Conservation (phyloP, 2,888 invertebrate species). For the Notodonta ziczac region DNA sequence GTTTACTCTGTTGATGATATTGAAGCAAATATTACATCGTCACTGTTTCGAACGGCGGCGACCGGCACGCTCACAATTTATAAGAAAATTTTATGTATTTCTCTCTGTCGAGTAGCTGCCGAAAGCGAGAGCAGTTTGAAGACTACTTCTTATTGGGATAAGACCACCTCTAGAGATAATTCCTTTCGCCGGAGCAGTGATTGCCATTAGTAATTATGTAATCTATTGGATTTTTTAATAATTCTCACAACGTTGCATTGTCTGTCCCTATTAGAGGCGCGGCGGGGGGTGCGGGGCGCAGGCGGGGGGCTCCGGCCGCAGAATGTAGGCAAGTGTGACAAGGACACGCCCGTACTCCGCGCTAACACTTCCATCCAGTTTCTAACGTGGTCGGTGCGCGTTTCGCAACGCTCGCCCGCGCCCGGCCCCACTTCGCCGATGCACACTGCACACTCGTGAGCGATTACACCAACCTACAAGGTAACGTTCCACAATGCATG, state of each 20-base stretch:
- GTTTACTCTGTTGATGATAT: slow-evolving; percentile 19
- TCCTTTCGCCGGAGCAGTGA: slow-evolving; percentile 19
- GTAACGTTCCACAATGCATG: slow-evolving; percentile 58
- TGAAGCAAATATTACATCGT: slow-evolving; percentile 16
- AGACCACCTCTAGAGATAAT: slow-evolving; percentile 9
- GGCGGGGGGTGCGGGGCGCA: slow-evolving; percentile 57
- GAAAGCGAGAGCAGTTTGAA: slow-evolving; percentile 28
- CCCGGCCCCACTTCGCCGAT: slow-evolving; percentile 66
- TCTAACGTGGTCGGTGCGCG: slow-evolving; percentile 78
- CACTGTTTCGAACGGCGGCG: slow-evolving; percentile 19
- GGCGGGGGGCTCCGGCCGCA: slow-evolving; percentile 70
- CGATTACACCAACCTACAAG: slow-evolving; percentile 68
- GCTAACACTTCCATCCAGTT: slow-evolving; percentile 84
- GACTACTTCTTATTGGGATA: slow-evolving; percentile 19
- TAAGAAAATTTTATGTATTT: not conserved
- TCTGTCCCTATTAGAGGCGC: slow-evolving; percentile 69
- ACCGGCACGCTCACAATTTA: not conserved
- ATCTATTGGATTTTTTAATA: slow-evolving; percentile 63
- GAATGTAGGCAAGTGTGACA: slow-evolving; percentile 85
- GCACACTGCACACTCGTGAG: slow-evolving; percentile 66
- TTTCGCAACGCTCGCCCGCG: slow-evolving; percentile 76
- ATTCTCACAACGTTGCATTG: slow-evolving; percentile 74
- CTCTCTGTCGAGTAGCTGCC: slow-evolving; percentile 8
- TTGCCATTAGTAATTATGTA: slow-evolving; percentile 46
- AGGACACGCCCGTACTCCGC: slow-evolving; percentile 83